Evolutionary conservation across 2,888 invertebrate species (phyloP), one percentile per base, ranked within the genome.

Genomic region (Megalurothrips usitatus): DNA sequence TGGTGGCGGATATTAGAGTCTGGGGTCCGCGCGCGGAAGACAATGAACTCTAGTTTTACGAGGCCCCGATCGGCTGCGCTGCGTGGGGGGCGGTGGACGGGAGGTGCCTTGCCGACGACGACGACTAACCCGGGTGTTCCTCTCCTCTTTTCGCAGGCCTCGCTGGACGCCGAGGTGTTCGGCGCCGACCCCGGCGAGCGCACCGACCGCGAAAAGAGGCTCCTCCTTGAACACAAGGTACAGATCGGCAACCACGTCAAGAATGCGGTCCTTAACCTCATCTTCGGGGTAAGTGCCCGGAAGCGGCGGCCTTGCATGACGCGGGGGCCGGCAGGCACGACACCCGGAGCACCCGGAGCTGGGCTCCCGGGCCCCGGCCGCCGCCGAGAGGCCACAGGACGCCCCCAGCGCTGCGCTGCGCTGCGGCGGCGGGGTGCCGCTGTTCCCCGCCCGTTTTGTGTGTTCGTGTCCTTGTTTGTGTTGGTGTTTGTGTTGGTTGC

Each of bases 261-360:
- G 87, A 94, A 94, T 87, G 94, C 94, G 80, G 89, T 94, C 83
- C 90, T 95, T 85, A 94, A 94, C 87, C 93, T 94, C 87, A 93
- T 94, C 63, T 95, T 95, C 87, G 93, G 94, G 88, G 94, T 94
- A 91, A 94, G 90, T 90, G 86, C 80, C 52, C 78, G 23, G 52
- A 52, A n/a, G n/a, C n/a, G 34, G 34, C 34, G 34, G 3, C 34
- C 34, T 43, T 43, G 34, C 34, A 43, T 43, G 34, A 43, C 34
- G 34, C 6, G 34, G 34, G 34, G 34, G 34, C 2, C 34, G 6
- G 34, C 34, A 43, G 34, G 34, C 34, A 43, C 34, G 34, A 43
- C 34, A 43, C 6, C 34, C n/a, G n/a, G n/a, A n/a, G 58, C 68
- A 75, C 68, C 68, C n/a, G 68, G 68, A 68, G 68, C 68, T 26